These are phyloP conservation scores for Sphaeridia pumilis DNA, from an alignment of 2,888 invertebrate genomes.

Conservation along the genomic window DNA sequence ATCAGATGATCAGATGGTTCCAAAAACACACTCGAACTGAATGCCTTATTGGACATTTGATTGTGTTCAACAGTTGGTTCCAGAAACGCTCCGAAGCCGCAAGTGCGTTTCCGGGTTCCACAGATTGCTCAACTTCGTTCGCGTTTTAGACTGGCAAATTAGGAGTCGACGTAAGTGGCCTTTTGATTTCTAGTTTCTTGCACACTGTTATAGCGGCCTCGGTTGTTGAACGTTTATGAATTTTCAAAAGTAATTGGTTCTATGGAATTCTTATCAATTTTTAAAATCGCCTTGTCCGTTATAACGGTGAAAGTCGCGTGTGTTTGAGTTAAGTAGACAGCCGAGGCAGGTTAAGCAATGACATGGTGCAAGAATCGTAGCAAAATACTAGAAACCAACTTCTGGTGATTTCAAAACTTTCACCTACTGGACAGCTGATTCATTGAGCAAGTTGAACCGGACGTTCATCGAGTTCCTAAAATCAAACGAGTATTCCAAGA, in stretches of 20 bases:
- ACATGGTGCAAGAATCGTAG: no score
- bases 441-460: no score
- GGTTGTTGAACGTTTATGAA: background rate
- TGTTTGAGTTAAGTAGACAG: background rate
- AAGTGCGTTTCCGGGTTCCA: slow-evolving; percentile 18
- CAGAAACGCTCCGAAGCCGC: slow-evolving; percentile 11
- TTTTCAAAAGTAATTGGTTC: background rate
- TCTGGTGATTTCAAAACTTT: no score
- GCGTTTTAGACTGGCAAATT: background rate
- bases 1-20: no score
- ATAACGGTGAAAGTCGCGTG: background rate
- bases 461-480: no score
- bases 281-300: background rate
- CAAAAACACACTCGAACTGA: background rate
- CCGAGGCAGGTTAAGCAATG: slow-evolving; percentile 2
- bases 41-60: no score
- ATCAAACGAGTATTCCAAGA: no score
- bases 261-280: background rate
- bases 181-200: background rate
- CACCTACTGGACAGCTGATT: no score
- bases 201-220: slow-evolving; percentile 2
- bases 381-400: no score
- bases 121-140: slow-evolving; percentile 10
- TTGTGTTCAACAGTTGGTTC: slow-evolving; percentile 18
- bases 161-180: background rate